Evolutionary conservation across 2,113 vertebrate genomes (phyloP).

Genomic region (Eupsittula cactorum): DNA sequence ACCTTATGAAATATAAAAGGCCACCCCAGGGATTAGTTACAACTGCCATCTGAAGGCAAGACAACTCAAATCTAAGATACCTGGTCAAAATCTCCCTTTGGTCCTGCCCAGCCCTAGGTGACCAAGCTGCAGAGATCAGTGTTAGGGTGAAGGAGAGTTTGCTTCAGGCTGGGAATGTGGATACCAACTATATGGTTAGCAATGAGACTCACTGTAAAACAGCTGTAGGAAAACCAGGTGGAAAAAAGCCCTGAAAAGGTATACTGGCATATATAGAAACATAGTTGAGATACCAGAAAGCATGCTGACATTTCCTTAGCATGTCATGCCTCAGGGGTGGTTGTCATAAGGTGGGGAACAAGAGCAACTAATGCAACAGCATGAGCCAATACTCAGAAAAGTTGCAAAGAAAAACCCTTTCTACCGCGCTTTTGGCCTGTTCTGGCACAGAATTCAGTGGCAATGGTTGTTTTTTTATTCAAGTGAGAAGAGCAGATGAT

Average conservation of each 20-base stretch:
- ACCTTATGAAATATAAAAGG: neutral
- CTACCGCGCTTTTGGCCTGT: neutral
- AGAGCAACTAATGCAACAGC: neutral
- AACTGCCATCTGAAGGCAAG: neutral
- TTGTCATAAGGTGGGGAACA: neutral
- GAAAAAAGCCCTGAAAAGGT: neutral
- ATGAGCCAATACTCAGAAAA: neutral
- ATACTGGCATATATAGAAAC: neutral
- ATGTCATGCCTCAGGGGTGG: neutral
- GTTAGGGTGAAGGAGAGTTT: neutral
- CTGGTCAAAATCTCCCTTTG: neutral
- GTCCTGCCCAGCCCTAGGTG: neutral
- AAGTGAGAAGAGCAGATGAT: neutral
- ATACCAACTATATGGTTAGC: accelerated
- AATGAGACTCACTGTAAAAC: neutral
- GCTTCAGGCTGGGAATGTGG: accelerated
- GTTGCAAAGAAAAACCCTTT: neutral
- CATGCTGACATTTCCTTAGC: constrained; percentile 8
- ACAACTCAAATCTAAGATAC: neutral
- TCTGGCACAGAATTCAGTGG: neutral
- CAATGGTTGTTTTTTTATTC: neutral
- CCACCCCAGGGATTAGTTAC: neutral
- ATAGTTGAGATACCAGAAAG: neutral
- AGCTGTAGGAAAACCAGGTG: neutral
- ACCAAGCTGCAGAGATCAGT: neutral